These are phyloP conservation scores for Perca schrenkii DNA, from an alignment of 2,113 vertebrate species.

Conservation along the genomic window DNA sequence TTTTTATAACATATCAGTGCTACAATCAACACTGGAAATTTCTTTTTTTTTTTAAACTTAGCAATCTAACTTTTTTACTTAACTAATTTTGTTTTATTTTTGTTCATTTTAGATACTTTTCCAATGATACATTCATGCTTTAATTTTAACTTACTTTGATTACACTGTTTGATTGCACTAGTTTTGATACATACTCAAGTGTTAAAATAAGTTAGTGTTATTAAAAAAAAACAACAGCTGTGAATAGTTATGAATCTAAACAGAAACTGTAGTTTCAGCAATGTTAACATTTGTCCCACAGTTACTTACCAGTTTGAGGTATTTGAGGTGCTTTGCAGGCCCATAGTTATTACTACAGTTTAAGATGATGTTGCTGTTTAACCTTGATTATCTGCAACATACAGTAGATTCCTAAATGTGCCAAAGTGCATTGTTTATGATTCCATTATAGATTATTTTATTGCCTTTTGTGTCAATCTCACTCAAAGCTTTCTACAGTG, in stretches of 20 bases:
- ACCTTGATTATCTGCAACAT: background rate
- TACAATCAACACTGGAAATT: background rate
- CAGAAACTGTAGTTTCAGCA: conserved; percentile 2
- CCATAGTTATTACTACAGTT: background rate
- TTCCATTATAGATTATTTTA: background rate
- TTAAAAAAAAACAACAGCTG: background rate
- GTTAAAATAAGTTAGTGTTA: background rate
- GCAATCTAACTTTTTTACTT: background rate
- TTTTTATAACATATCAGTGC: background rate
- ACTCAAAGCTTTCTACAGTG: conserved; percentile 60
- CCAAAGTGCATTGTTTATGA: conserved; percentile 2
- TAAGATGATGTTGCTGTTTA: background rate
- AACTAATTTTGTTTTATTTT: background rate
- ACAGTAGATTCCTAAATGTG: background rate
- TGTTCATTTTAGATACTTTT: background rate
- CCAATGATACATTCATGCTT: background rate
- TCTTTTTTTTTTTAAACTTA: background rate
- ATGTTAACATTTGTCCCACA: background rate
- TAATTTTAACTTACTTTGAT: background rate
- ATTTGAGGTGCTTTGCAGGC: background rate
- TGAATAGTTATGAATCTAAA: conserved; percentile 2
- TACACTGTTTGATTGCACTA: background rate
- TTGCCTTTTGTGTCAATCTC: conserved; percentile 31
- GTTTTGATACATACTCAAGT: background rate
- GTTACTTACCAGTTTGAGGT: background rate